These are phyloP conservation scores for Ips typographus DNA, from an alignment of 1,140 invertebrate species.

Conservation along the genomic window DNA sequence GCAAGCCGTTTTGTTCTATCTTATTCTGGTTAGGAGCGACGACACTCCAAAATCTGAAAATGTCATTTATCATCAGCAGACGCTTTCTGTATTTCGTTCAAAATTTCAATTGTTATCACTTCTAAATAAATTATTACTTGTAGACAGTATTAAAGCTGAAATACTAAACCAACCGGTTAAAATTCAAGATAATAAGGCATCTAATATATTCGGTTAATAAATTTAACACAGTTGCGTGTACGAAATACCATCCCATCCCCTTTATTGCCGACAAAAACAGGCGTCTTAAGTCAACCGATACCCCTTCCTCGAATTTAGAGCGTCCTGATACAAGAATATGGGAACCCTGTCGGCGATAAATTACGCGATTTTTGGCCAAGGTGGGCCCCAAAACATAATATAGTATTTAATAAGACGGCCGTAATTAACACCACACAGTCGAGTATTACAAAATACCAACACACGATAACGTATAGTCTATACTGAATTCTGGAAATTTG, in stretches of 20 bases:
- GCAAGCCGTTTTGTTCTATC: too few species aligned
- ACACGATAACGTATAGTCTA: slow-evolving; percentile 45
- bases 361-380: slow-evolving; percentile 49
- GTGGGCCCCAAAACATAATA: slow-evolving; percentile 50
- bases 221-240: background rate
- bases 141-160: too few species aligned
- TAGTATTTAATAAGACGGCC: slow-evolving; percentile 51
- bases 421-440: slow-evolving; percentile 49
- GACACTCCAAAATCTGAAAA: too few species aligned
- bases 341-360: slow-evolving; percentile 37
- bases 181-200: too few species aligned
- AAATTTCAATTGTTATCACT: too few species aligned
- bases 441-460: slow-evolving; percentile 49
- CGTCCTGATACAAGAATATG: slow-evolving; percentile 23
- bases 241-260: background rate
- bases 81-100: too few species aligned
- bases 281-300: slow-evolving; percentile 32
- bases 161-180: too few species aligned
- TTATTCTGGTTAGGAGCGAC: too few species aligned
- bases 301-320: slow-evolving; percentile 27
- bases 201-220: too few species aligned
- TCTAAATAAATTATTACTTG: too few species aligned
- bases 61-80: too few species aligned
- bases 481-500: slow-evolving; percentile 18
- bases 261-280: slow-evolving; percentile 14